Evolutionary conservation across 2,888 invertebrate genomes (phyloP).

Genomic region (Hololepta plana): DNA sequence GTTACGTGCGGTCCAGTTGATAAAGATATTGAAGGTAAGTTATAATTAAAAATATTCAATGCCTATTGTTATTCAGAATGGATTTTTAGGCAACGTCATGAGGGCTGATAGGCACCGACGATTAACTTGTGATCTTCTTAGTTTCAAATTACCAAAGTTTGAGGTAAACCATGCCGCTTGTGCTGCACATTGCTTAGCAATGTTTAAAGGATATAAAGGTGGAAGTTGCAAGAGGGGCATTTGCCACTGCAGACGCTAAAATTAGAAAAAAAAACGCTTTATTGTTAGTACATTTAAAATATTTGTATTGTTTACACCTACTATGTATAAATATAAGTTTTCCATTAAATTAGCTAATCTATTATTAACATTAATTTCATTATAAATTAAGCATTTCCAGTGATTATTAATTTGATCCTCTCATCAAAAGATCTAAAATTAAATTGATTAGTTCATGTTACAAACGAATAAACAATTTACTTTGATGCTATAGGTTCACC

Average conservation of each 20-base stretch:
- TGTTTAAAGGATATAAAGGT: slow-evolving; percentile 17
- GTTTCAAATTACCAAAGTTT: slow-evolving; percentile 15
- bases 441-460: too few relatives aligned
- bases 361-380: too few relatives aligned
- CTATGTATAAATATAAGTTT: too few relatives aligned
- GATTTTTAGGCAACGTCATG: too few relatives aligned
- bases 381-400: slow-evolving; percentile 19
- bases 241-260: slow-evolving; percentile 20
- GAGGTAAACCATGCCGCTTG: slow-evolving; percentile 26
- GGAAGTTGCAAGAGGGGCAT: slow-evolving; percentile 23
- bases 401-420: slow-evolving; percentile 41
- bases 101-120: slow-evolving; percentile 11
- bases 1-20: too few relatives aligned
- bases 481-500: slow-evolving; percentile 75
- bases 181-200: slow-evolving; percentile 24
- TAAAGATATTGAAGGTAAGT: too few relatives aligned
- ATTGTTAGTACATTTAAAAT: too few relatives aligned
- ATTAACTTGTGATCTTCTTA: slow-evolving; percentile 27
- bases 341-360: too few relatives aligned
- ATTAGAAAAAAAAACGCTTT: too few relatives aligned
- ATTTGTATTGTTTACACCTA: neutral
- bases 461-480: slow-evolving; percentile 34
- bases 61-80: too few relatives aligned
- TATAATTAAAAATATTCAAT: too few relatives aligned
- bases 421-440: slow-evolving; percentile 44